phyloP scores from a whole-genome alignment of 1,140 invertebrate genomes.

The Cydia amplana region DNA sequence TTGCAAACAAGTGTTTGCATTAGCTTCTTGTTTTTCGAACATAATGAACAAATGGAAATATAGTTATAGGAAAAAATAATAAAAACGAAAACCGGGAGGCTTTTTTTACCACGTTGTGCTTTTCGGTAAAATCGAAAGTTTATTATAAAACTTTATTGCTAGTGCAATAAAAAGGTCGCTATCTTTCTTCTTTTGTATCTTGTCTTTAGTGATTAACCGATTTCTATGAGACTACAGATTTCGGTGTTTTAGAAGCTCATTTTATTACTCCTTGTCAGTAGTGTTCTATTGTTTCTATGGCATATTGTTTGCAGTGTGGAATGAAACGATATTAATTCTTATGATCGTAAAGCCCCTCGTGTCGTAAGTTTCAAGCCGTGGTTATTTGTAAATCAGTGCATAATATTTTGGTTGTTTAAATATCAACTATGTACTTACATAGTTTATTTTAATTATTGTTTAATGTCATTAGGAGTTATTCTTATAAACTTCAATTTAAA shows the following conservation, averaged over 20 bases:
- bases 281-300: too few species aligned
- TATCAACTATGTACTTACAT: too few species aligned
- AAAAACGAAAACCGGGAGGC: slow-evolving; percentile 14
- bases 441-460: too few species aligned
- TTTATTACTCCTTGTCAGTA: slow-evolving; percentile 2
- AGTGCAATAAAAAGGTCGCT: slow-evolving; percentile 11
- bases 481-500: too few species aligned
- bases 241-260: slow-evolving; percentile 4
- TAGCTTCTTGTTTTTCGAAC: neutral
- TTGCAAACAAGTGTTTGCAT: neutral
- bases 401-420: too few species aligned
- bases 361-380: too few species aligned
- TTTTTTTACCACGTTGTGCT: neutral
- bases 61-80: slow-evolving; percentile 4
- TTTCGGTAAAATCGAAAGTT: slow-evolving; percentile 31
- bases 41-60: neutral
- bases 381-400: too few species aligned
- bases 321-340: too few species aligned
- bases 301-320: too few species aligned
- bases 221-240: neutral
- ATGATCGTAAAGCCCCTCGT: too few species aligned
- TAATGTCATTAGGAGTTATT: too few species aligned
- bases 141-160: slow-evolving; percentile 14
- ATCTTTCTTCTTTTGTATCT: neutral
- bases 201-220: slow-evolving; percentile 27